Evolutionary conservation across 2,888 invertebrate genomes (phyloP), one percentile per base, ranked within the genome.

Genomic region (Camponotus fellah): DNA sequence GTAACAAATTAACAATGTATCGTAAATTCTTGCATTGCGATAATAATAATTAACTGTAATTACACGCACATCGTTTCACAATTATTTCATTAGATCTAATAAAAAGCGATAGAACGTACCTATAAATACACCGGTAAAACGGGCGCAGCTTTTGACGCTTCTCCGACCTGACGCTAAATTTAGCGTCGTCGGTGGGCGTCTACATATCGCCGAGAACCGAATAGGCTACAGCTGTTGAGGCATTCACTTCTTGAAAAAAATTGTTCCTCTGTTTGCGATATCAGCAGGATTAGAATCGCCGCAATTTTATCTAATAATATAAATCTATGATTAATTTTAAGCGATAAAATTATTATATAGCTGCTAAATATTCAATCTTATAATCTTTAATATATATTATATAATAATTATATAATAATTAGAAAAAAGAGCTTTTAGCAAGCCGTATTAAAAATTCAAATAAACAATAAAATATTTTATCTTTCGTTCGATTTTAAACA

Each of bases 141-240:
- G 68, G 79, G 60, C 62, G 79, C 79, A 83, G 65, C 75, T 65
- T 58, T 69, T 65, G 75, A 68, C 37, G 79, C 79, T 79, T 79
- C 87, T 86, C 85, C 80, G 74, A 85, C 81, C 82, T 85, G 87
- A 21, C 85, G 91, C 93, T 93, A 94, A 93, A 93, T 93, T 92
- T 94, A 93, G 92, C 91, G 92, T 93, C 92, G 46, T 40, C 46
- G 92, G 93, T 93, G 92, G 93, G 91, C 92, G 93, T 88, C 85
- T 87, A 87, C 85, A 89, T 87, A 87, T 89, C 84, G 89, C 86
- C 90, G 86, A 90, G 88, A 88, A 83, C 88, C 89, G 90, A 88
- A 90, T 89, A 85, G 90, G 87, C 90, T 91, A 89, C 92, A 92
- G 91, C 91, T 92, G 92, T 90, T 89, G 87, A 87, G 85, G 85